These are phyloP conservation scores for Takifugu flavidus DNA, from an alignment of 2,113 vertebrate genomes.

Conservation along the genomic window DNA sequence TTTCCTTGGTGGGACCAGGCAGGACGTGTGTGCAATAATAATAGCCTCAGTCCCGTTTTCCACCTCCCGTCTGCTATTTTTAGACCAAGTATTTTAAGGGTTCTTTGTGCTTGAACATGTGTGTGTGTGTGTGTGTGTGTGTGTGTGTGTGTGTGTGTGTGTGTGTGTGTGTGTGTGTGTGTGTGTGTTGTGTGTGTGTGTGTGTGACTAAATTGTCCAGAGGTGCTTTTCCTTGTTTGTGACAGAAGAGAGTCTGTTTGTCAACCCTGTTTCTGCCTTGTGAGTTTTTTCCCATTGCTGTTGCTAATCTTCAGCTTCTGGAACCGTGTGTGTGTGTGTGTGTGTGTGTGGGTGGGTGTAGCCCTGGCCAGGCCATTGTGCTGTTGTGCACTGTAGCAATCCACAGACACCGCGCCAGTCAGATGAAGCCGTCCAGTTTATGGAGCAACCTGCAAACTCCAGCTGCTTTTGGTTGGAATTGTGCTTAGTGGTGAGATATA, in stretches of 20 bases:
- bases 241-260: conserved; percentile 49
- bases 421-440: conserved; percentile 78
- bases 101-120: conserved; percentile 18
- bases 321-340: conserved; percentile 21
- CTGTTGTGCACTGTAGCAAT: conserved; percentile 65
- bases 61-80: conserved; percentile 71
- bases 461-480: conserved; percentile 77
- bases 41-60: conserved; percentile 67
- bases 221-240: conserved; percentile 49
- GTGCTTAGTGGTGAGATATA: conserved; percentile 79
- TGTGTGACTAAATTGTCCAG: conserved; percentile 53
- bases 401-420: conserved; percentile 66
- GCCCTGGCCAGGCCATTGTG: conserved; percentile 58
- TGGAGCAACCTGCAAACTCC: conserved; percentile 78
- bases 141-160: not conserved
- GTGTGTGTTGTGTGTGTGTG: not conserved
- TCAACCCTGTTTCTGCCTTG: conserved; percentile 56
- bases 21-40: conserved; percentile 78
- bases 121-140: conserved; percentile 4
- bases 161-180: conserved; percentile 19
- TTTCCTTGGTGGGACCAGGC: conserved; percentile 72
- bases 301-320: conserved; percentile 47
- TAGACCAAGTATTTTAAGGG: conserved; percentile 72
- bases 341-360: conserved; percentile 26
- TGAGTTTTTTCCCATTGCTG: conserved; percentile 61